Conservation (phyloP, 2,797 vertebrate species). For the Selene dorsalis region DNA sequence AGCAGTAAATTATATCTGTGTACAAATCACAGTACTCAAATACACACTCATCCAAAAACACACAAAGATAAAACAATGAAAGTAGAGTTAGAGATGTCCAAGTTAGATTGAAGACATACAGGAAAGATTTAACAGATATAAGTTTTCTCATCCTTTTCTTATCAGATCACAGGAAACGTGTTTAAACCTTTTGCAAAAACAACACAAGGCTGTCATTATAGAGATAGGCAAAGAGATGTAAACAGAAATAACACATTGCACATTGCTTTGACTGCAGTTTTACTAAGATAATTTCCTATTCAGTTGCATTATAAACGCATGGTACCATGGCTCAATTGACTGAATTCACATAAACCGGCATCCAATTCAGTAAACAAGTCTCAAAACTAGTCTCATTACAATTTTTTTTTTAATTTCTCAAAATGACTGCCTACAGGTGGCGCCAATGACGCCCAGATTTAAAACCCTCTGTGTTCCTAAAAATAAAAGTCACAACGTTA, state of each 20-base stretch:
- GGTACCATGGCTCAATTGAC: not conserved
- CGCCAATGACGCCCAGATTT: conserved; percentile 78
- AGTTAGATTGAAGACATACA: conserved; percentile 12
- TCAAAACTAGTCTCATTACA: conserved; percentile 66
- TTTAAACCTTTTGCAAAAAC: conserved; percentile 10
- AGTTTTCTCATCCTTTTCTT: not conserved
- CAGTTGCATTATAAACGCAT: conserved; percentile 30
- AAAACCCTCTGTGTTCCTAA: conserved; percentile 69
- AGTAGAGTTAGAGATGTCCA: conserved; percentile 2
- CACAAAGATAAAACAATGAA: not conserved
- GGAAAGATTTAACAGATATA: not conserved
- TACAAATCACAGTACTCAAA: conserved; percentile 18
- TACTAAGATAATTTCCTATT: conserved; percentile 35
- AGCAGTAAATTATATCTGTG: conserved; percentile 25
- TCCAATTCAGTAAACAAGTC: conserved; percentile 35
- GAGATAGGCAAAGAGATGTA: not conserved
- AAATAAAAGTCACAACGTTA: conserved; percentile 62
- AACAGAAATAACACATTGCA: conserved; percentile 24
- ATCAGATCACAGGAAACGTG: not conserved
- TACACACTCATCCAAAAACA: conserved; percentile 7
- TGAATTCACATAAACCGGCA: not conserved
- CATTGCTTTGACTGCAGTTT: conserved; percentile 35
- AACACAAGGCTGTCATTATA: conserved; percentile 10
- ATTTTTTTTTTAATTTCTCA: conserved; percentile 70
- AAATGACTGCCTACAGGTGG: conserved; percentile 83